Conservation (phyloP, 2,797 vertebrate genomes). For the Crenichthys baileyi region DNA sequence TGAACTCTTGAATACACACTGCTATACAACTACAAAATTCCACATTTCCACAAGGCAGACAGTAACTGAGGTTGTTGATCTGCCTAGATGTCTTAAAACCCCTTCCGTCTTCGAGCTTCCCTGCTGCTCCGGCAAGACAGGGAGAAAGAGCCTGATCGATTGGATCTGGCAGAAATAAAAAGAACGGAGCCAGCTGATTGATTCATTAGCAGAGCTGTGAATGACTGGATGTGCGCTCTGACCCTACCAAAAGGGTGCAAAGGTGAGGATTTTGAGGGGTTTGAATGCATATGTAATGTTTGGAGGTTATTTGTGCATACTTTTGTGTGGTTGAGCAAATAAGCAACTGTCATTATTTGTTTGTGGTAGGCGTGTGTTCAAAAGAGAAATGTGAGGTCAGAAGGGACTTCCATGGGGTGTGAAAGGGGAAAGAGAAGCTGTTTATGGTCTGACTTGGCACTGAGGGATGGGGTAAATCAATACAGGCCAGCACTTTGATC, state of each 20-base stretch:
- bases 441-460: slow-evolving; percentile 74
- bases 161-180: slow-evolving; percentile 73
- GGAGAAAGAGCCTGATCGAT: slow-evolving; percentile 73
- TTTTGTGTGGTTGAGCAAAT: slow-evolving; percentile 43
- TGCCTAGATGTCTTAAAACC: slow-evolving; percentile 58
- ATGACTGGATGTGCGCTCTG: slow-evolving; percentile 46
- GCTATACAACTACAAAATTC: slow-evolving; percentile 48
- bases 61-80: slow-evolving; percentile 68
- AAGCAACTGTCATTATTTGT: slow-evolving; percentile 55
- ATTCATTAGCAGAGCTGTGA: slow-evolving; percentile 70
- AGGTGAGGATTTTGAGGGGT: slow-evolving; percentile 28
- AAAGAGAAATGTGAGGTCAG: slow-evolving; percentile 57
- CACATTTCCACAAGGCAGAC: slow-evolving; percentile 59
- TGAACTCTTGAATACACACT: slow-evolving; percentile 39
- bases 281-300: slow-evolving; percentile 36
- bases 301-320: slow-evolving; percentile 40
- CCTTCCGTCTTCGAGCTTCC: slow-evolving; percentile 54
- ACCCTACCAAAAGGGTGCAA: slow-evolving; percentile 43
- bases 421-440: slow-evolving; percentile 64
- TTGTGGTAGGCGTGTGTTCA: slow-evolving; percentile 42
- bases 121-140: slow-evolving; percentile 62
- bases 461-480: slow-evolving; percentile 65
- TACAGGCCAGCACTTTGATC: slow-evolving; percentile 68
- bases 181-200: slow-evolving; percentile 77
- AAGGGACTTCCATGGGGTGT: slow-evolving; percentile 68